Evolutionary conservation across 1,140 invertebrate genomes (phyloP).

Genomic region (Zaprionus ornatus): DNA sequence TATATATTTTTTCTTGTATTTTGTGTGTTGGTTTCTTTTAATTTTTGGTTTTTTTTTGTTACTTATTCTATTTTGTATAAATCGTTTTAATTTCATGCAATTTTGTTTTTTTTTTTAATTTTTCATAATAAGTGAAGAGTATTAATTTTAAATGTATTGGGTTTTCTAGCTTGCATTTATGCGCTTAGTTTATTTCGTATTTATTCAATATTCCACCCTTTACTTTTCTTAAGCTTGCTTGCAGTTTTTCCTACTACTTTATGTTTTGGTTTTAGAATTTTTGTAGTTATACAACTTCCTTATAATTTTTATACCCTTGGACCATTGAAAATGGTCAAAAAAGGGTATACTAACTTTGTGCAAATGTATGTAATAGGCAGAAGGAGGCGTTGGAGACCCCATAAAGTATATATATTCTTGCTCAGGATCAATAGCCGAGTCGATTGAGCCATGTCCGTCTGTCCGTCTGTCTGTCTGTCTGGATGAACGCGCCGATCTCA

Average conservation of each 20-base stretch:
- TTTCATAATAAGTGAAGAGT: conserved; percentile 76
- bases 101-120: conserved; percentile 29
- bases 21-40: conserved; percentile 12
- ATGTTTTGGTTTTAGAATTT: conserved; percentile 55
- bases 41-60: conserved; percentile 20
- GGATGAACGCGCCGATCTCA: too few species aligned
- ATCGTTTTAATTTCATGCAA: conserved; percentile 52
- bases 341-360: too few species aligned
- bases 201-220: conserved; percentile 45
- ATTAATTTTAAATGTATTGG: conserved; percentile 72
- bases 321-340: too few species aligned
- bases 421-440: too few species aligned
- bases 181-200: conserved; percentile 48
- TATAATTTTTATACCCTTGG: too few species aligned
- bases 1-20: conserved; percentile 24
- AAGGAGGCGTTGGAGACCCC: too few species aligned
- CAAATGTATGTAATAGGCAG: too few species aligned
- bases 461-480: too few species aligned
- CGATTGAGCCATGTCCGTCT: too few species aligned
- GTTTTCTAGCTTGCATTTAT: conserved; percentile 45
- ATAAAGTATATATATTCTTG: too few species aligned
- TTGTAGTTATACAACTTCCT: conserved; percentile 50
- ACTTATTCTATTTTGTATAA: conserved; percentile 17
- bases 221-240: conserved; percentile 27
- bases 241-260: conserved; percentile 26